A percentile compares a stretch with the other conserved stretches of the same genome.
These are phyloP conservation scores for Holocentrus rufus DNA, from an alignment of 2,797 vertebrate genomes.

Conservation along the genomic window DNA sequence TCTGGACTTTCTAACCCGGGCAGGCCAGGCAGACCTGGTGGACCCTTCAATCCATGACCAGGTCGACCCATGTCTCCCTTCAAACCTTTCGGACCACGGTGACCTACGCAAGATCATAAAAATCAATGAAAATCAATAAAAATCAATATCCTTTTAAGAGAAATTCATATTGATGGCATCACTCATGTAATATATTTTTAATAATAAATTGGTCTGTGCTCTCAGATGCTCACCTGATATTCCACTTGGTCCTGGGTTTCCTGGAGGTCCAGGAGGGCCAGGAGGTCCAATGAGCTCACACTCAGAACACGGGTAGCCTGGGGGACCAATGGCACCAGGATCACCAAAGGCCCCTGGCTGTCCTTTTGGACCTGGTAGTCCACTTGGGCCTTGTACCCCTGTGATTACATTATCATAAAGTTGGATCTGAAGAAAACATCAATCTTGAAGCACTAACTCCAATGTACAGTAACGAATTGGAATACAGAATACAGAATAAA, in stretches of 20 bases:
- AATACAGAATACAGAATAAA: too few relatives aligned
- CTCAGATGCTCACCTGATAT: constrained; percentile 45
- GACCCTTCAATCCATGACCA: constrained; percentile 59
- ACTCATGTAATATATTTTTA: not conserved
- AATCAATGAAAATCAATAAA: not conserved
- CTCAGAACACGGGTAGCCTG: constrained; percentile 45
- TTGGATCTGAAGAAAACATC: not conserved
- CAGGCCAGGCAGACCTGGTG: constrained; percentile 61
- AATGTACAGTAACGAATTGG: not conserved
- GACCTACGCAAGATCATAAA: constrained; percentile 50
- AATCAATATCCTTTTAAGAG: not conserved
- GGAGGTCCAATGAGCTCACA: constrained; percentile 21
- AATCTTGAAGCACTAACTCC: not conserved
- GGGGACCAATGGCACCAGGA: constrained; percentile 50
- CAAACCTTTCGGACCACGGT: constrained; percentile 58
- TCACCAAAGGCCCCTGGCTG: constrained; percentile 59
- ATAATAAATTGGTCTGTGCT: not conserved
- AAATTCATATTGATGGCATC: not conserved
- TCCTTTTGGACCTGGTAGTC: constrained; percentile 63
- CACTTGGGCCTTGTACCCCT: constrained; percentile 63
- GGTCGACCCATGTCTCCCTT: constrained; percentile 61
- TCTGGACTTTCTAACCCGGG: constrained; percentile 47
- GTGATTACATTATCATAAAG: constrained; percentile 15
- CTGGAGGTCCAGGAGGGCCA: constrained; percentile 61
- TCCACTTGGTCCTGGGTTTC: constrained; percentile 57